Evolutionary conservation across 2,113 vertebrate species (phyloP), one percentile per base, ranked within the genome.

Genomic region (Phrynocephalus versicolor): DNA sequence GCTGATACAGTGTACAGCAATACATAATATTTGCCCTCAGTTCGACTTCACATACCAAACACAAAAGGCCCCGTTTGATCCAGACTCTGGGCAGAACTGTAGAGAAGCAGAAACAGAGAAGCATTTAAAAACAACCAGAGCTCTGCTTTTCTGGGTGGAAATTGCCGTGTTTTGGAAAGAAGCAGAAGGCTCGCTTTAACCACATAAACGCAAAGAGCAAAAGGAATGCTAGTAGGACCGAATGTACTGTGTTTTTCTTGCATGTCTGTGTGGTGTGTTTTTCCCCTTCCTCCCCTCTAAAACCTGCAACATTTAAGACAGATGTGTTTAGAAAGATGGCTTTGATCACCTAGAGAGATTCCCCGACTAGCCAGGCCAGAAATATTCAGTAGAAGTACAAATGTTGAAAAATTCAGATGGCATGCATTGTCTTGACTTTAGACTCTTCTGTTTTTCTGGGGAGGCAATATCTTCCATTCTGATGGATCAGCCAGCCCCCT

Each of bases 11-110:
- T 75, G 91, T n/a, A n/a, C n/a, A n/a, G n/a, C n/a, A n/a, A n/a
- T n/a, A n/a, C n/a, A 94, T 91, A 92, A 94, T 92, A 93, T 94
- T 94, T 94, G 91, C 93, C 89, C 83, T 88, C 0, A 4, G 91
- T 94, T 95, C 91, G 88, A 91, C 91, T 89, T 90, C 89, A 92
- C 88, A 71, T 90, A 75, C 73, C 82, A 72, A 0, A 1, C 81
- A 95, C 92, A 94, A 93, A 95, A 90, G 91, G 45, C 90, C 93
- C 88, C 92, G 87, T 93, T 90, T 9, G 58, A 86, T 82, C 72
- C 89, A 91, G 89, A 86, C 72, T 91, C 89, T 21, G 1, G 18
- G 60, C 60, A 18, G 60, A 25, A 6, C 23, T 15, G 60, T 64
- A 10, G 45, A 51, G 5, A 10, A 3, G 35, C 14, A 30, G 58